Conservation (phyloP, 2,113 vertebrate species). For the Rousettus leschenaultii region DNA sequence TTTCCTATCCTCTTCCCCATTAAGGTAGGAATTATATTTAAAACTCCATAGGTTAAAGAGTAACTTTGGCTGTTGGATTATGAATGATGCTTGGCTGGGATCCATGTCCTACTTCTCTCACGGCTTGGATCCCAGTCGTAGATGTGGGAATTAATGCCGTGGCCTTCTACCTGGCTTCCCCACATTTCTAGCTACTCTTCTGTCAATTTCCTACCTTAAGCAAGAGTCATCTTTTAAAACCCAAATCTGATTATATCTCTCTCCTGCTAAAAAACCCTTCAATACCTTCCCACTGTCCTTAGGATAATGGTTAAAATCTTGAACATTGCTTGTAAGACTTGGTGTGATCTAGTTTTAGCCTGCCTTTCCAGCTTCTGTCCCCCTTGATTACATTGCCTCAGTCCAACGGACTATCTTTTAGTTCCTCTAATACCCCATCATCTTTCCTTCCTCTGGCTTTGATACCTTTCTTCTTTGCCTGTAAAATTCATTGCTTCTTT, state of each 20-base stretch:
- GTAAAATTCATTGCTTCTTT: background rate
- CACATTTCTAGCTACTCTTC: background rate
- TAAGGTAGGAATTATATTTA: slow-evolving; percentile 84
- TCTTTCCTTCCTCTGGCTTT: slow-evolving; percentile 2
- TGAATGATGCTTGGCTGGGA: background rate
- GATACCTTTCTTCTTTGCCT: background rate
- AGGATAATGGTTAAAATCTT: background rate
- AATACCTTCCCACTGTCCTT: background rate
- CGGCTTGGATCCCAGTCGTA: background rate
- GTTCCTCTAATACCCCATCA: background rate
- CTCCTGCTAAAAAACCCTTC: background rate
- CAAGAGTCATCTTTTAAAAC: background rate
- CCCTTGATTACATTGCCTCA: background rate
- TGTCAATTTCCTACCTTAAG: slow-evolving; percentile 19
- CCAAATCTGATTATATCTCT: background rate
- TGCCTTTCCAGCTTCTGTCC: background rate
- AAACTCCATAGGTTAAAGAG: background rate
- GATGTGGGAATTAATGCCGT: background rate
- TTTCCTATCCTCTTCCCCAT: slow-evolving; percentile 96
- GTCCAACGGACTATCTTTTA: background rate
- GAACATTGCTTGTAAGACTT: background rate
- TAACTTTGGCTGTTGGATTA: background rate
- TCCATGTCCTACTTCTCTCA: background rate
- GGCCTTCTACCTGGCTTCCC: background rate
- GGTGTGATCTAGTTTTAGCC: background rate